Conservation (phyloP, 2,113 vertebrate genomes). For the Oreochromis tanganicae region DNA sequence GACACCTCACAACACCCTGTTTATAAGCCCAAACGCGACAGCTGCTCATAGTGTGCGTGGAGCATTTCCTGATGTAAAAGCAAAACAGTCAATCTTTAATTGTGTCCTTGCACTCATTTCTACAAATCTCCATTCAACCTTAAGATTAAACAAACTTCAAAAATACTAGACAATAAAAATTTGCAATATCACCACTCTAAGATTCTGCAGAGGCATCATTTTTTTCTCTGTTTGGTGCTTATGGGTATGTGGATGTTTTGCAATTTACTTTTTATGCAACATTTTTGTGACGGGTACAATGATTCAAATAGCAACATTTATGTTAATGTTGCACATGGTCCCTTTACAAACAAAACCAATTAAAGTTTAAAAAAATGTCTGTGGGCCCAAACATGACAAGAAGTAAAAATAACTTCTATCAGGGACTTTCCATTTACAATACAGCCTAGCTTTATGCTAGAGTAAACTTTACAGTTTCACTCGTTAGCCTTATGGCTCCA, state of each 20-base stretch:
- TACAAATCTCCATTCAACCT: not conserved
- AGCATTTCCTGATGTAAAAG: not conserved
- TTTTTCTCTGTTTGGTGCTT: not conserved
- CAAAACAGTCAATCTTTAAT: not conserved
- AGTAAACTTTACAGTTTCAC: not conserved
- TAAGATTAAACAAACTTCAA: not conserved
- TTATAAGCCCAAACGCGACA: not conserved
- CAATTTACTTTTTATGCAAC: not conserved
- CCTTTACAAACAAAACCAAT: not conserved
- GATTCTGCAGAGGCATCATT: not conserved
- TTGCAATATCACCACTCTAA: not conserved
- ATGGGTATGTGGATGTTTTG: not conserved
- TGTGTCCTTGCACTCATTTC: not conserved
- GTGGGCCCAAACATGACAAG: not conserved
- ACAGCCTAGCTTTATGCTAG: not conserved
- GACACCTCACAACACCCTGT: not conserved
- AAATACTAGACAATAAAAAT: not conserved
- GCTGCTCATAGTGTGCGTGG: accelerated
- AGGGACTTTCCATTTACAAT: not conserved
- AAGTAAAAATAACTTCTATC: not conserved
- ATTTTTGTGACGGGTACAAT: not conserved
- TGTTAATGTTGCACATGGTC: not conserved
- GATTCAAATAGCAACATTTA: not conserved
- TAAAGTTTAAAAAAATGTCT: not conserved
- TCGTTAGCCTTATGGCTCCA: not conserved